Evolutionary conservation across 2,113 vertebrate genomes (phyloP).

Genomic region (Oxygymnocypris stewartii): DNA sequence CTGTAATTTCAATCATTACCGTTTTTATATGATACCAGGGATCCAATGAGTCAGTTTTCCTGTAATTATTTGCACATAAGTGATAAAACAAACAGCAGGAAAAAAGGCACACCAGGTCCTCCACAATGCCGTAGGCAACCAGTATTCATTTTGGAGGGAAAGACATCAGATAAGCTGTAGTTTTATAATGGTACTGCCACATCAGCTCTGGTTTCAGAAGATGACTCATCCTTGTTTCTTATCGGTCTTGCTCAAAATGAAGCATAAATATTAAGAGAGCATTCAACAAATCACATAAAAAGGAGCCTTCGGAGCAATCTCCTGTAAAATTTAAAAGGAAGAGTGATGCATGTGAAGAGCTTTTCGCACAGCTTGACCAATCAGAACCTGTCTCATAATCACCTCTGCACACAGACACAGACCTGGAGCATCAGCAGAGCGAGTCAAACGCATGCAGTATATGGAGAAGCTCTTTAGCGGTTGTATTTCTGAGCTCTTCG

Average conservation of each 20-base stretch:
- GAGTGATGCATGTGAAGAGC: constrained; percentile 1
- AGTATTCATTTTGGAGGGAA: neutral
- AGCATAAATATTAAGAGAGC: constrained; percentile 39
- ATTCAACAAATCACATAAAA: constrained; percentile 19
- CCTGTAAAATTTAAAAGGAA: neutral
- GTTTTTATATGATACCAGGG: constrained; percentile 1
- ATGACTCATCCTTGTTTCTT: neutral
- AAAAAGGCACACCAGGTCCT: neutral
- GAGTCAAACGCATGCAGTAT: constrained; percentile 24
- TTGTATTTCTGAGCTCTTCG: neutral
- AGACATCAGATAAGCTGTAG: constrained; percentile 14
- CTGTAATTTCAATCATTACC: neutral
- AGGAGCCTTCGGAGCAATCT: neutral
- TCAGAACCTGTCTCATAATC: neutral
- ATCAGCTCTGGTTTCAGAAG: neutral
- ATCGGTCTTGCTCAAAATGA: constrained; percentile 1
- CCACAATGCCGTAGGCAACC: neutral
- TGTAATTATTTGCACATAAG: constrained; percentile 6
- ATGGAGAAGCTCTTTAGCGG: constrained; percentile 21
- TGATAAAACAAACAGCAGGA: neutral
- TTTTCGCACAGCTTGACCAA: constrained; percentile 15
- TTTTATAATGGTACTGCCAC: neutral
- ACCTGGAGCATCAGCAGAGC: constrained; percentile 15
- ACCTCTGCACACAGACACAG: neutral
- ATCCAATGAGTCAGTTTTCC: constrained; percentile 9